Conservation (phyloP, 2,113 vertebrate species). For the Mesoclemmys tuberculata region DNA sequence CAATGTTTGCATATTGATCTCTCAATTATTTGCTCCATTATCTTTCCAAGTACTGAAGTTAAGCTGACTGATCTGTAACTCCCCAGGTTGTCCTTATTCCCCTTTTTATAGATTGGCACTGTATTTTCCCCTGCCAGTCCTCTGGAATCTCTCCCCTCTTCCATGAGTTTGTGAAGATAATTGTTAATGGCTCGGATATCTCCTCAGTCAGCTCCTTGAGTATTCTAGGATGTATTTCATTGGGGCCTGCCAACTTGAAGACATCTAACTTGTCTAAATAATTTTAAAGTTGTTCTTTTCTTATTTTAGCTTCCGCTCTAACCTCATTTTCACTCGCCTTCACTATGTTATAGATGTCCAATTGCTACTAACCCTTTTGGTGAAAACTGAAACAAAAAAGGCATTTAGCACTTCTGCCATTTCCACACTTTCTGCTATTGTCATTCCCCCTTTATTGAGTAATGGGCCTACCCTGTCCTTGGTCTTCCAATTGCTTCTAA, state of each 20-base stretch:
- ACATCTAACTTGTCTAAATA: not conserved
- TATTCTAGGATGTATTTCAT: not conserved
- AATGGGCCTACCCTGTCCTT: not conserved
- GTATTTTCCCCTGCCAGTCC: not conserved
- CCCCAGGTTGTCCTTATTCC: not conserved
- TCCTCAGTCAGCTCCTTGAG: not conserved
- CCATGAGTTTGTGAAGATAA: not conserved
- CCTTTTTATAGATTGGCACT: not conserved
- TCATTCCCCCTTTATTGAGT: not conserved
- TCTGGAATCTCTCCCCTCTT: not conserved
- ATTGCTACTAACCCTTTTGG: not conserved
- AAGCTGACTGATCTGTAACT: not conserved
- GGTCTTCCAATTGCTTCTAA: not conserved
- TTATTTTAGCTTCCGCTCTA: not conserved
- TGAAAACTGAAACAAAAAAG: not conserved
- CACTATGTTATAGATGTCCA: not conserved
- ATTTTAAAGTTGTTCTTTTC: not conserved
- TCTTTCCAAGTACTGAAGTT: not conserved
- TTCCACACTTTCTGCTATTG: not conserved
- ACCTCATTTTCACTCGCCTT: not conserved
- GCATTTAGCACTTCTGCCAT: not conserved
- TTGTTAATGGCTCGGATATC: not conserved
- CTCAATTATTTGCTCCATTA: not conserved
- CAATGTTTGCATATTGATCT: not conserved
- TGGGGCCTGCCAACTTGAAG: not conserved